Base-by-base conservation (phyloP, 2,113 vertebrate genomes). In the Macquaria ambigua region DNA sequence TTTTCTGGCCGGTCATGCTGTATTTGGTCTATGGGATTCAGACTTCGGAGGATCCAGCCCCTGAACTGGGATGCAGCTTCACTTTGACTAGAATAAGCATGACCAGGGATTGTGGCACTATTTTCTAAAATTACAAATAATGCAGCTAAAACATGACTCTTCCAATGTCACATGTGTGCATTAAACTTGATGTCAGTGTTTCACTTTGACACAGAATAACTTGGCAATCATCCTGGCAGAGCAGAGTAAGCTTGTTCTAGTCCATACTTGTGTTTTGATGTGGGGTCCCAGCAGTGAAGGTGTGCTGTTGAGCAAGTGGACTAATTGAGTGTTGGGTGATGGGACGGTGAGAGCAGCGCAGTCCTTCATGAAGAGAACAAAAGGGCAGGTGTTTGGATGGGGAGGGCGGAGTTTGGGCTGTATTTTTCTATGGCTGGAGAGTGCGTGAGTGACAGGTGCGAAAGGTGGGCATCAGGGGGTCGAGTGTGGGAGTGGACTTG, bases 351-450 rank as follows among this genome's bases (percentile, higher is more conserved):
- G 87, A 80, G 85, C 61, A 41, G 73, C 4, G 0, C 37, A 23
- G 41, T 25, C 64, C 70, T 68, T 87, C 69, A 77, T 77, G 75
- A 79, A 67, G 74, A 84, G 67, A 88, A 92, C 80, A 91, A 87
- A 83, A 64, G 68, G 84, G 74, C 80, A 87, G 89, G 89, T 89
- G 87, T 73, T 83, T 52, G 58, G 75, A 87, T 28, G 21, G 28
- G 31, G 31, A 77, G 43, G 55, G 74, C 11, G 39, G 34, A 43
- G 56, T 25, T 25, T 46, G 41, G 9, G 68, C 37, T 50, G 34
- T 48, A 12, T 80, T 69, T 48, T 50, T 79, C 55, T 77, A n/a
- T 34, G 72, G 80, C 66, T 74, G 67, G 20, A 43, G 77, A 76
- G 84, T 43, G 86, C 14, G 4, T 21, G 87, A 82, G 64, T 77